Base-by-base conservation (phyloP, 2,797 vertebrate species). In the Stomatorhinus walkeri region DNA sequence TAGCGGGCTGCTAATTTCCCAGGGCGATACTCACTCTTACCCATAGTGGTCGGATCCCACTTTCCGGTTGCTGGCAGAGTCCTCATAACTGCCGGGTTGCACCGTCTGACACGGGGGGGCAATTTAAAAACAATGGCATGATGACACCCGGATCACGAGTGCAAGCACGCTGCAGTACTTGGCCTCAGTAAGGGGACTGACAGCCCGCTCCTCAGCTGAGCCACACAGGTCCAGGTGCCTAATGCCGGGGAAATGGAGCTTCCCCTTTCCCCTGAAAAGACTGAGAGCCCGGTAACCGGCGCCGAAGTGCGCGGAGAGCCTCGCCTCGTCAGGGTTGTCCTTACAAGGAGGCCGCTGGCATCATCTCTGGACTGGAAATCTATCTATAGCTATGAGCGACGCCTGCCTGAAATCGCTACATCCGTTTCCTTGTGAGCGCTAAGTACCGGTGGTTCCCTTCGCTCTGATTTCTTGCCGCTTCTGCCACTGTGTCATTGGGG, bases 1-100 rank as follows among this genome's bases (percentile, higher is more conserved):
- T 92, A 95, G 93, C 94, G 94, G 95, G 96, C 94, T 93, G 94
- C 94, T 95, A 96, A 96, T 96, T 97, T 96, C 95, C 94, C 93
- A 92, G 92, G 95, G 96, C 95, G 96, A 96, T 95, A 95, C 94
- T 92, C 94, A 94, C 95, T 95, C 94, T 28, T n/a, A 40, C 6
- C 36, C 72, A 36, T 8, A 5, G 32, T 40, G 72, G 16, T 19
- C 16, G 36, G 19, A 40, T 43, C 72, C 36, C 40, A 40, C 40
- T 84, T 94, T 94, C 93, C 93, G 94, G 6, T 94, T 94, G 93
- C 93, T 92, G 61, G 91, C 91, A 91, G 91, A 91, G 89, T 91
- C 92, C 93, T 95, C 95, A 93, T 94, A 96, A 94, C 93, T 94
- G 94, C 92, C 94, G 94, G 91, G 92, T 95, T 93, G 93, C 93